Conservation (phyloP, 1,140 invertebrate species). For the Trichonephila clavata region DNA sequence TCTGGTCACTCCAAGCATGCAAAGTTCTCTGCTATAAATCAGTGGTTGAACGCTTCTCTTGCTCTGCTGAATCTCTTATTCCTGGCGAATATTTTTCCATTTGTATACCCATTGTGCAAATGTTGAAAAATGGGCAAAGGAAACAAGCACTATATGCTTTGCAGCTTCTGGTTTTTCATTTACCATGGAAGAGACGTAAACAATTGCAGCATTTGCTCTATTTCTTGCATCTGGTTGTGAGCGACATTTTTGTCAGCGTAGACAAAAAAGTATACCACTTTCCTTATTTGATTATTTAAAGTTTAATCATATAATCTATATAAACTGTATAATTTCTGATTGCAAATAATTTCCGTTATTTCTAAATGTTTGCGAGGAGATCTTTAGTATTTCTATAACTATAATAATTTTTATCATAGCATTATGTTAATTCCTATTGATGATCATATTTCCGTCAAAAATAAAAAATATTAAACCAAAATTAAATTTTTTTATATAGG, state of each 20-base stretch:
- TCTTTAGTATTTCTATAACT: no score
- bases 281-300: neutral
- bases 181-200: slow-evolving; percentile 53
- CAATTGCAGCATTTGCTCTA: slow-evolving; percentile 60
- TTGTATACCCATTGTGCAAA: slow-evolving; percentile 55
- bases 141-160: slow-evolving; percentile 55
- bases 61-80: slow-evolving; percentile 60
- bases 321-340: neutral
- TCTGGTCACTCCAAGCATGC: slow-evolving; percentile 74
- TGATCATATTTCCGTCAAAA: no score
- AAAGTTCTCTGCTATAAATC: slow-evolving; percentile 72
- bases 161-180: slow-evolving; percentile 55
- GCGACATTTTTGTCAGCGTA: slow-evolving; percentile 72
- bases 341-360: neutral
- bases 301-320: neutral
- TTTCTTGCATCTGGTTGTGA: slow-evolving; percentile 67
- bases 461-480: no score
- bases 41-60: slow-evolving; percentile 65
- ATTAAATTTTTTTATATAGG: no score
- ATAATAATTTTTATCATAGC: no score
- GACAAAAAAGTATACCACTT: slow-evolving; percentile 68
- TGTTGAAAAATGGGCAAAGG: slow-evolving; percentile 58
- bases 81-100: slow-evolving; percentile 66
- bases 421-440: no score
- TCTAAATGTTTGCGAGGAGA: neutral